Conservation (phyloP, 2,113 vertebrate genomes). For the Heterotilapia buettikoferi region DNA sequence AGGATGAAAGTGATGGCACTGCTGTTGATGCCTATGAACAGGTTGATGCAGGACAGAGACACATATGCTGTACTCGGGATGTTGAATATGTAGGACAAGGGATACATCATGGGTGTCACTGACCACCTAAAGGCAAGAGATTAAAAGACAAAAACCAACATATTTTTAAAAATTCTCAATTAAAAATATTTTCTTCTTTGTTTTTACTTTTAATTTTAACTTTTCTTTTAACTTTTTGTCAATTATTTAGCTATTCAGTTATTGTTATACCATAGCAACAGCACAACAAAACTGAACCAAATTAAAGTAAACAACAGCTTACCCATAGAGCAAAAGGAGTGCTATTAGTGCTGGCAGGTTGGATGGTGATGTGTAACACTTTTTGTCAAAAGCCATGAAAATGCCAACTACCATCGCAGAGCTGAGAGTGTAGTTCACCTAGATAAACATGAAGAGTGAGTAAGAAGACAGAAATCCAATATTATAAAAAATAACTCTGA, state of each 20-base stretch:
- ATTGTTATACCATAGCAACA: background rate
- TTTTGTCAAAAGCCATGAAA: constrained; percentile 88
- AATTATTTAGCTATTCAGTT: background rate
- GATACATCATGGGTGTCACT: constrained; percentile 97
- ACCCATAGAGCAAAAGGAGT: constrained; percentile 92
- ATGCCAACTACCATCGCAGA: constrained; percentile 84
- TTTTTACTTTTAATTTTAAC: background rate
- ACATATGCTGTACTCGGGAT: constrained; percentile 96
- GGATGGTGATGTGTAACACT: constrained; percentile 82
- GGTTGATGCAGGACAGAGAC: constrained; percentile 90
- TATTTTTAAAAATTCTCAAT: background rate
- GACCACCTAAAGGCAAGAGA: constrained; percentile 79
- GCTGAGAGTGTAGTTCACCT: constrained; percentile 89
- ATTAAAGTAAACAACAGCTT: constrained; percentile 31
- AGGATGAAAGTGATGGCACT: constrained; percentile 92
- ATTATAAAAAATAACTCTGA: background rate
- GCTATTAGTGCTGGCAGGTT: constrained; percentile 85
- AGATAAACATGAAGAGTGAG: background rate
- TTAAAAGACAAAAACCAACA: background rate
- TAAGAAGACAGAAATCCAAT: background rate
- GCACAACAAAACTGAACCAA: background rate
- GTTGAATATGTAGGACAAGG: constrained; percentile 86
- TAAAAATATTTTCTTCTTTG: background rate
- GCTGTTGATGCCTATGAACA: constrained; percentile 95
- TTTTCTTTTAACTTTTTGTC: background rate